Conservation (phyloP, 2,113 vertebrate genomes). For the Macquaria australasica region DNA sequence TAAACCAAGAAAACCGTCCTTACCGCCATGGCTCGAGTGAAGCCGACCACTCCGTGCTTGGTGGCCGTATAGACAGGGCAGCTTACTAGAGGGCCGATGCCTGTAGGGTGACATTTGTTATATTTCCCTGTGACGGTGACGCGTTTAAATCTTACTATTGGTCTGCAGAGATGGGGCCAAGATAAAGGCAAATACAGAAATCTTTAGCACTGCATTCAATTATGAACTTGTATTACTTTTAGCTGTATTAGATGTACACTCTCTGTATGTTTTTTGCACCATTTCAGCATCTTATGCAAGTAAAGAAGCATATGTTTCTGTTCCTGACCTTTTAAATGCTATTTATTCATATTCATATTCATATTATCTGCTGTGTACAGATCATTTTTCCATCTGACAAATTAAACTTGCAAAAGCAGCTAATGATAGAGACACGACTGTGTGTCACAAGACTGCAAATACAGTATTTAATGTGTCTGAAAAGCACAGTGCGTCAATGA, state of each 20-base stretch:
- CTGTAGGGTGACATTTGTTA: slow-evolving; percentile 50
- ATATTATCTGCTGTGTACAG: not conserved
- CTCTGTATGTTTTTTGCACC: not conserved
- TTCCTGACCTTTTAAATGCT: too few species aligned
- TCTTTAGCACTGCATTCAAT: too few species aligned
- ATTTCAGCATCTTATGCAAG: not conserved
- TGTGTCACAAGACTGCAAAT: not conserved
- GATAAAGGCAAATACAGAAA: not conserved
- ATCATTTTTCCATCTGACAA: not conserved
- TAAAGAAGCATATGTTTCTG: not conserved
- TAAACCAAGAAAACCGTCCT: slow-evolving; percentile 14
- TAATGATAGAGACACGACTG: too few species aligned
- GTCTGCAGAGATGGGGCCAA: not conserved
- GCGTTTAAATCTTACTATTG: not conserved
- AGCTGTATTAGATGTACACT: not conserved
- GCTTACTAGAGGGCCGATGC: slow-evolving; percentile 61
- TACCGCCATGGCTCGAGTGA: slow-evolving; percentile 82
- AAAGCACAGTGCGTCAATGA: not conserved
- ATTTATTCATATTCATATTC: not conserved
- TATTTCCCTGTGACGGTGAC: not conserved
- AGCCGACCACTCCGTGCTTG: slow-evolving; percentile 81
- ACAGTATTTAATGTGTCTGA: not conserved
- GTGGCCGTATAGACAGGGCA: slow-evolving; percentile 83
- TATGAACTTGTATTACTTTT: not conserved
- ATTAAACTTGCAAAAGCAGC: too few species aligned